A percentile compares a stretch with the other conserved stretches of the same genome.
Conservation (phyloP, 2,113 vertebrate species). For the Baryphthengus martii region DNA sequence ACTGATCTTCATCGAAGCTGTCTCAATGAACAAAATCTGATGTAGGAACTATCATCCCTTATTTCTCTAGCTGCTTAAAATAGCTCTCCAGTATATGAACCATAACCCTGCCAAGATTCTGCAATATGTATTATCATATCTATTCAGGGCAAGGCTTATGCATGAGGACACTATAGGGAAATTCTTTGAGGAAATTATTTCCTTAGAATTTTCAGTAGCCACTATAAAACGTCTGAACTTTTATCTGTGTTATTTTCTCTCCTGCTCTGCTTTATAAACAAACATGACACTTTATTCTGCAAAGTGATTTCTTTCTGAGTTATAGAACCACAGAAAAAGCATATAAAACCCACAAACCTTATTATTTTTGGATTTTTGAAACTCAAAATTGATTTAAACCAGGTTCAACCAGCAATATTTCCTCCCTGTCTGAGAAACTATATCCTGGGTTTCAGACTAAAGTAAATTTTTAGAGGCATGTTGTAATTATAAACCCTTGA, state of each 20-base stretch:
- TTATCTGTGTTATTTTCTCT: conserved; percentile 25
- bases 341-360: conserved; percentile 54
- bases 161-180: not conserved
- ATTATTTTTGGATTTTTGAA: conserved; percentile 59
- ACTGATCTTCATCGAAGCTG: not conserved
- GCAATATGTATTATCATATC: not conserved
- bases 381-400: conserved; percentile 57
- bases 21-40: not conserved
- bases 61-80: not conserved
- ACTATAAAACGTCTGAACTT: conserved; percentile 15
- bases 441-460: conserved; percentile 28
- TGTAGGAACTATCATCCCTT: not conserved
- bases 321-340: conserved; percentile 43
- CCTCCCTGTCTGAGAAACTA: not conserved
- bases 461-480: conserved; percentile 50
- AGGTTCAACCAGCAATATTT: conserved; percentile 54
- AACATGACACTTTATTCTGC: conserved; percentile 55
- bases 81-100: not conserved
- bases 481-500: conserved; percentile 58
- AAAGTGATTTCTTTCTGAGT: conserved; percentile 55
- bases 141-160: not conserved
- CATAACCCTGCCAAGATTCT: not conserved
- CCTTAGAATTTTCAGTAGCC: conserved; percentile 18
- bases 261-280: not conserved
- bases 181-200: not conserved